A percentile compares a stretch with the other conserved stretches of the same genome.
Conservation (phyloP, 2,113 vertebrate species). For the Phycodurus eques region DNA sequence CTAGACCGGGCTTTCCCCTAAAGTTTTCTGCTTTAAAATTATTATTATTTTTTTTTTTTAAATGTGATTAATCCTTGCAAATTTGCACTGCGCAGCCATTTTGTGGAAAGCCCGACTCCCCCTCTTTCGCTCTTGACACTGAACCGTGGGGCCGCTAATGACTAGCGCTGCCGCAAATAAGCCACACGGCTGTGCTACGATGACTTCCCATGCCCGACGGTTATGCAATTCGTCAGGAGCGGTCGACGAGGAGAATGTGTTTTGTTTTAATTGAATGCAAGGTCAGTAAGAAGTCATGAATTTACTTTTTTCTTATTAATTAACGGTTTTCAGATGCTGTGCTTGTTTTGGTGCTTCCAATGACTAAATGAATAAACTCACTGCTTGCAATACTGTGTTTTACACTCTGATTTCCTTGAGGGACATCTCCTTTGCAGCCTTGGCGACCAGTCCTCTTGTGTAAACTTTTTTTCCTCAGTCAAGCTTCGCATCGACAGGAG, state of each 20-base stretch:
- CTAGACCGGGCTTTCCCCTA: neutral
- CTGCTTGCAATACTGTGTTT: neutral
- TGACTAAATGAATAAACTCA: neutral
- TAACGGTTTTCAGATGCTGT: neutral
- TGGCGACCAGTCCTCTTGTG: neutral
- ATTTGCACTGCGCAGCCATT: neutral
- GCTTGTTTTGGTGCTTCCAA: neutral
- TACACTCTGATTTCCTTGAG: neutral
- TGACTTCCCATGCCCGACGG: conserved; percentile 32
- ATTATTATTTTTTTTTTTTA: too few relatives aligned
- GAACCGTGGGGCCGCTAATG: conserved; percentile 59
- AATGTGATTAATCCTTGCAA: neutral
- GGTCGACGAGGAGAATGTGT: conserved; percentile 23
- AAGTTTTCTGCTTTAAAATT: neutral
- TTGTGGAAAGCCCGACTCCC: conserved; percentile 13
- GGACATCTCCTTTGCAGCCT: neutral
- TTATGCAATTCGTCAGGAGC: conserved; percentile 7
- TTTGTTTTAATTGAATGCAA: neutral
- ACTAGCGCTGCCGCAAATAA: conserved; percentile 59
- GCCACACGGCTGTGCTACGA: conserved; percentile 61
- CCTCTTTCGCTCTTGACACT: conserved; percentile 24
- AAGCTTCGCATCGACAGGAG: neutral
- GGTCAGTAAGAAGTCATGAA: neutral
- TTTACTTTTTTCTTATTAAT: neutral
- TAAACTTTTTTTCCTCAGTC: neutral